Conservation (phyloP, 2,113 vertebrate genomes). For the Sander vitreus region DNA sequence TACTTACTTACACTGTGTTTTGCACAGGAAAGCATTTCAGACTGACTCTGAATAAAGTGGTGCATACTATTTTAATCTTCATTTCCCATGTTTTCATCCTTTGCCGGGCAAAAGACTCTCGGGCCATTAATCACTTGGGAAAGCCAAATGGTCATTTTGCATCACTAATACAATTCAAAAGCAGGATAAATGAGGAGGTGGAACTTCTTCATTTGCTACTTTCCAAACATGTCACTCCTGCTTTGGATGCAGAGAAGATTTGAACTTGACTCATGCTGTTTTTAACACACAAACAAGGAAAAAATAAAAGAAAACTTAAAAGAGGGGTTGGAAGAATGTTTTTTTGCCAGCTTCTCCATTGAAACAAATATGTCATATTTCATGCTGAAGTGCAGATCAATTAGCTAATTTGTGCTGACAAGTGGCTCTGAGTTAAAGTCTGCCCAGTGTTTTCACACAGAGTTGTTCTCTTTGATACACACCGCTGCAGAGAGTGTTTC, state of each 20-base stretch:
- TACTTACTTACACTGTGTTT: neutral
- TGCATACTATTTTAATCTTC: neutral
- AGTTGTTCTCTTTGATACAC: slow-evolving; percentile 36
- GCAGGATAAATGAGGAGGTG: neutral
- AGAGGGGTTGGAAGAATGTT: neutral
- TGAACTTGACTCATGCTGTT: neutral
- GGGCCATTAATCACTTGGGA: neutral
- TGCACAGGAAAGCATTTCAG: neutral
- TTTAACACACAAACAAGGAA: too few relatives aligned
- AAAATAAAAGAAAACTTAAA: neutral
- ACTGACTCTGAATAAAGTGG: neutral
- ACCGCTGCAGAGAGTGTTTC: slow-evolving; percentile 8
- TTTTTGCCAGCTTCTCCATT: neutral
- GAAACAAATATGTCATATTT: slow-evolving; percentile 22
- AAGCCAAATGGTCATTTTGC: neutral
- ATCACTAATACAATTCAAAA: neutral
- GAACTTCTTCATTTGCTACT: neutral
- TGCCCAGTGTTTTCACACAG: slow-evolving; percentile 23
- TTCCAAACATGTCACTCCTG: neutral
- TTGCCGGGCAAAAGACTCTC: neutral
- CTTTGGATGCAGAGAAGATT: neutral
- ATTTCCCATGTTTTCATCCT: neutral
- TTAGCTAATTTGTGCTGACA: slow-evolving; percentile 50
- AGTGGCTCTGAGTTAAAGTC: slow-evolving; percentile 27
- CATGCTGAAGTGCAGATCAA: slow-evolving; percentile 25